phyloP scores from a whole-genome alignment of 2,797 vertebrate genomes.

The Phaenicophaeus curvirostris region DNA sequence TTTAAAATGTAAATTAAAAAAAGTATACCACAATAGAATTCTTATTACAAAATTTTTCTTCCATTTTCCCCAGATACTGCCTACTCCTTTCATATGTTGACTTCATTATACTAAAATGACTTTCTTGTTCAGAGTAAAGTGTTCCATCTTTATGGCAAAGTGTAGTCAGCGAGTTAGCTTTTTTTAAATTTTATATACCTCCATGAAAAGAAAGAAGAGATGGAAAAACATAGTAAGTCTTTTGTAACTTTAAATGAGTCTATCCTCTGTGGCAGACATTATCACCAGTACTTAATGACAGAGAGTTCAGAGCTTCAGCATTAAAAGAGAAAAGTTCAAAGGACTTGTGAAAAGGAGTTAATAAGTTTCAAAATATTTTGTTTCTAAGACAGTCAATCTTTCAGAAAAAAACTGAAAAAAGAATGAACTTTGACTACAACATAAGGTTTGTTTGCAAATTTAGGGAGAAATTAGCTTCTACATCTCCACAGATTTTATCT shows the following conservation, averaged over 20 bases:
- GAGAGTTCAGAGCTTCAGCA: neutral
- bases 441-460: neutral
- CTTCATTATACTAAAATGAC: neutral
- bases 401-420: neutral
- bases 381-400: neutral
- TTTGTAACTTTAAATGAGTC: neutral
- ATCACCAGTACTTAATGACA: neutral
- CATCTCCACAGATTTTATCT: neutral
- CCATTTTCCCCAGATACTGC: neutral
- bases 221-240: neutral
- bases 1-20: neutral
- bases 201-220: neutral
- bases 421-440: neutral
- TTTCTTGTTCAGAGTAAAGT: neutral
- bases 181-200: neutral
- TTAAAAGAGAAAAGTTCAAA: neutral
- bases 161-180: neutral
- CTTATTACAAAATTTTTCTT: neutral
- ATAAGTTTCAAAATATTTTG: neutral
- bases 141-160: neutral
- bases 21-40: neutral
- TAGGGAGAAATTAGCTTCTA: neutral
- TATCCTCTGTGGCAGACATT: neutral
- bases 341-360: neutral
- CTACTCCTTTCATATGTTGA: neutral